A percentile compares a stretch with the other conserved stretches of the same genome.
These are phyloP conservation scores for Trilocha varians DNA, from an alignment of 2,888 invertebrate genomes.

Conservation along the genomic window DNA sequence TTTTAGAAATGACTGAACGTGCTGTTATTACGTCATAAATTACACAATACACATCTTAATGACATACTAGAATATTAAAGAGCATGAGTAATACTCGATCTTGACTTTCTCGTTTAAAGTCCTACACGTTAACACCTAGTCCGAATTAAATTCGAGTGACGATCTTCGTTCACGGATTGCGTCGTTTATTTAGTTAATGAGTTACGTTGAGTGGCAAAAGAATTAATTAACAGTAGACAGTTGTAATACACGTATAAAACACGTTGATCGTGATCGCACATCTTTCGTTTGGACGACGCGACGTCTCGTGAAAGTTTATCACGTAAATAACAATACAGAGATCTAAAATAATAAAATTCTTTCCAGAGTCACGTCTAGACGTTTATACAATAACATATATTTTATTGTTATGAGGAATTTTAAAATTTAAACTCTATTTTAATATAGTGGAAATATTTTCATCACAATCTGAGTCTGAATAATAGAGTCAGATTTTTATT, in stretches of 20 bases:
- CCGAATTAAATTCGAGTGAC: not conserved
- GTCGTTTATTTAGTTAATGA: not conserved
- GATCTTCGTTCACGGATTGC: not conserved
- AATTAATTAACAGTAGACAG: slow-evolving; percentile 24
- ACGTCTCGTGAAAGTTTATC: slow-evolving; percentile 50
- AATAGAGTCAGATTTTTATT: too few relatives aligned
- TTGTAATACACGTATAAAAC: slow-evolving; percentile 33
- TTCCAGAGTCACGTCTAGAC: too few relatives aligned
- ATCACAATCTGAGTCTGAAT: too few relatives aligned
- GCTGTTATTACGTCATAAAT: slow-evolving; percentile 10
- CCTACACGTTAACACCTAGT: not conserved
- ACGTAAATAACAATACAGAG: slow-evolving; percentile 34
- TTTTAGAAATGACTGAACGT: too few relatives aligned
- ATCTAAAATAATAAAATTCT: slow-evolving; percentile 46
- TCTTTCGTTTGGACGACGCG: slow-evolving; percentile 50
- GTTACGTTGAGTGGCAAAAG: slow-evolving; percentile 7
- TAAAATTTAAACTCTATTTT: too few relatives aligned
- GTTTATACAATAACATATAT: too few relatives aligned
- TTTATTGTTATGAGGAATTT: too few relatives aligned
- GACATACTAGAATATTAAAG: slow-evolving; percentile 10
- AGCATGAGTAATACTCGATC: slow-evolving; percentile 2
- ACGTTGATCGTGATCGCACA: slow-evolving; percentile 33
- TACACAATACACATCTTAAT: slow-evolving; percentile 16
- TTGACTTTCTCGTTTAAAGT: slow-evolving; percentile 1
- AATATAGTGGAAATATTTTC: too few relatives aligned